Evolutionary conservation across 53 echinoderm and acorn worm genomes (phyloP), one percentile per base, ranked within the genome.

Genomic region (Echinarachnius parma): DNA sequence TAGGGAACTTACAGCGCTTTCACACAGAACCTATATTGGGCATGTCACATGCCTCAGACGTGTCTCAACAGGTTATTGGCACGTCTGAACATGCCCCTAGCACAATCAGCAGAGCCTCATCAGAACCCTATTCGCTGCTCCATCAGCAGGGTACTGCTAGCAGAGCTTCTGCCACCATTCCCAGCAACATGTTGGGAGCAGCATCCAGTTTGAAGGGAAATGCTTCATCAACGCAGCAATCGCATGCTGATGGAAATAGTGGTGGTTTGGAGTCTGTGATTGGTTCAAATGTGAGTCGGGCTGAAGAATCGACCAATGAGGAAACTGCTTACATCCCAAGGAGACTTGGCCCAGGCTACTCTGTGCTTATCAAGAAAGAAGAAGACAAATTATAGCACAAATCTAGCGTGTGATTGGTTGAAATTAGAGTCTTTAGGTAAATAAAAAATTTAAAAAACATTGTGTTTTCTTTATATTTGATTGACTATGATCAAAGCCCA

Each of bases 331-430:
- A 87, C 33, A 74, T 84, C 25, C 3, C 84, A 1, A 77, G 84
- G 52, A 81, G 79, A 66, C 84, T 95, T 1, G 95, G 90, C 4
- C 95, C 95, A 14, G 95, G 90, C 3, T 95, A 87, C 33, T 84
- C 85, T 0, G 83, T 95, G 21, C 76, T 95, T 1, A 70, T 87
- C n/a, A 82, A 82, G 57, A 79, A 56, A 36, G 49, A 79, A 0
- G 77, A 83, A 4, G 79, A 61, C 4, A 50, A 65, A 14, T 28
- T 23, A 71, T 71, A 49, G n/a, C n/a, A n/a, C n/a, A n/a, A n/a
- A n/a, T n/a, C n/a, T n/a, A n/a, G n/a, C n/a, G n/a, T n/a, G n/a
- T n/a, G n/a, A n/a, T n/a, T n/a, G n/a, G n/a, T n/a, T n/a, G n/a
- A n/a, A n/a, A n/a, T n/a, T n/a, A n/a, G n/a, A n/a, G n/a, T n/a